phyloP scores from a whole-genome alignment of 2,113 vertebrate species.

The Erinaceus europaeus region DNA sequence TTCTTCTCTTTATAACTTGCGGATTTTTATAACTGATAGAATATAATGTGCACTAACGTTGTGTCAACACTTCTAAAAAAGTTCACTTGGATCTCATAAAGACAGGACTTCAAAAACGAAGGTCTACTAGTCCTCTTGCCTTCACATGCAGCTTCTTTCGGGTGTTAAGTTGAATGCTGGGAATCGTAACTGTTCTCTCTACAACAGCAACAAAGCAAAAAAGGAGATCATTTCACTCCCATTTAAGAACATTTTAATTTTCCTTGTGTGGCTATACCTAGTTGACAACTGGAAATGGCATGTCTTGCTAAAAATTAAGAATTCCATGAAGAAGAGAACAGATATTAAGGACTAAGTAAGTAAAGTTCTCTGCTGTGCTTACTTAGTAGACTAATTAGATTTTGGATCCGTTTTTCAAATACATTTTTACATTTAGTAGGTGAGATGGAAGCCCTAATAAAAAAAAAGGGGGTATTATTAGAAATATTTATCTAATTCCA shows the following conservation, averaged over 20 bases:
- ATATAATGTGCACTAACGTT: too few species aligned
- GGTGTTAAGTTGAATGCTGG: not conserved
- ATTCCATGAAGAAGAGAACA: not conserved
- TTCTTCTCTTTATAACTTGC: too few species aligned
- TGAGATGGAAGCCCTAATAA: not conserved
- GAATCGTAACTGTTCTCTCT: not conserved
- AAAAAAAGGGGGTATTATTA: not conserved
- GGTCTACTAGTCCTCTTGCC: too few species aligned
- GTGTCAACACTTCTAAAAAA: too few species aligned
- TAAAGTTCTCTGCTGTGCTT: not conserved
- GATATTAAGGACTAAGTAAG: not conserved
- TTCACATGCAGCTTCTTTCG: not conserved
- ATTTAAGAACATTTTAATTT: not conserved
- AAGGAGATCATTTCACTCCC: not conserved
- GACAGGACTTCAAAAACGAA: too few species aligned
- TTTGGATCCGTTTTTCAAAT: not conserved
- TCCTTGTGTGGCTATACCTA: not conserved
- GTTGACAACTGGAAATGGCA: not conserved
- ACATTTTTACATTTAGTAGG: not conserved
- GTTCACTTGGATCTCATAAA: too few species aligned
- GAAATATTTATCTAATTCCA: not conserved
- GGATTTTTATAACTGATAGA: too few species aligned
- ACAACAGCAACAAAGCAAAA: not conserved
- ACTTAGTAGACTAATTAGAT: too few species aligned
- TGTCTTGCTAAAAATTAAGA: not conserved